These are phyloP conservation scores for Leucophenga montana DNA, from an alignment of 2,888 invertebrate species.

Conservation along the genomic window DNA sequence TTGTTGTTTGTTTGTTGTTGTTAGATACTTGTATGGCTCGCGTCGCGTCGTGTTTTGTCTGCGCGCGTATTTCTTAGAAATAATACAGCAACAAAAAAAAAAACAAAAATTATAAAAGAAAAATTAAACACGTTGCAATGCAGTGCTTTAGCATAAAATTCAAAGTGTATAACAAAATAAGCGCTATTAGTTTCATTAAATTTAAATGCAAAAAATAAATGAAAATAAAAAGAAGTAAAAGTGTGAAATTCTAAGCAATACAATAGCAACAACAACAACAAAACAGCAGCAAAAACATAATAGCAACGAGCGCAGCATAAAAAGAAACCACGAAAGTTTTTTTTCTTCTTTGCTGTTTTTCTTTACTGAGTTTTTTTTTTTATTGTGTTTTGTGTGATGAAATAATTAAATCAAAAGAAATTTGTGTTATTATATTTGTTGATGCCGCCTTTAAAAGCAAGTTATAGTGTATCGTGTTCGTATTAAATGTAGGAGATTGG, in stretches of 20 bases:
- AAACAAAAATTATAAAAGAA: neutral
- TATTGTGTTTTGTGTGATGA: neutral
- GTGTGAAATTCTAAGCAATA: slow-evolving; percentile 17
- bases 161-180: neutral
- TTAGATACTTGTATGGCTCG: no score
- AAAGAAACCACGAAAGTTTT: slow-evolving; percentile 16
- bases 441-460: no score
- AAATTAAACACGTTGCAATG: slow-evolving; percentile 15
- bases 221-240: neutral
- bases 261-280: slow-evolving; percentile 10
- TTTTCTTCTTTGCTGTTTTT: no score
- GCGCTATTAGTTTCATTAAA: neutral
- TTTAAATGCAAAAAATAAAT: neutral
- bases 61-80: no score
- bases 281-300: neutral
- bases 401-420: neutral
- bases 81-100: no score
- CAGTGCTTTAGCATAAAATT: neutral
- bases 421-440: no score
- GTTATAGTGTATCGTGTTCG: no score
- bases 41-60: no score
- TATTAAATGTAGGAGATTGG: no score
- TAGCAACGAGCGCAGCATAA: neutral
- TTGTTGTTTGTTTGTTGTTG: no score
- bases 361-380: no score